phyloP scores from a whole-genome alignment of 2,888 invertebrate species.

The Amphipoea lucens region DNA sequence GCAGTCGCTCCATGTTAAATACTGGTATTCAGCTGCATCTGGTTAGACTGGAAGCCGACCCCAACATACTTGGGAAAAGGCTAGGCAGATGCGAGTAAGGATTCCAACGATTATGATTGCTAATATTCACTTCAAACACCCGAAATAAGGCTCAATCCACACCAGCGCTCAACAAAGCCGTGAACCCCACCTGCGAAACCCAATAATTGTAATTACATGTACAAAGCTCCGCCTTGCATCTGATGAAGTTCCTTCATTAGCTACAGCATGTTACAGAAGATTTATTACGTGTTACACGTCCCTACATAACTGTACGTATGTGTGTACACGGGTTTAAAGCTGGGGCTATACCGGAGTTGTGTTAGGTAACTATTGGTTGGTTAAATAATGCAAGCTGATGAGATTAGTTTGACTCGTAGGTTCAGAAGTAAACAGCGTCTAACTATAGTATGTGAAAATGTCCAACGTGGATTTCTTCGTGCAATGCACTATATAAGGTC shows the following conservation, averaged over 20 bases:
- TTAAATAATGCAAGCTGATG: not conserved
- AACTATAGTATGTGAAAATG: not conserved
- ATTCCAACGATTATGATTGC: not conserved
- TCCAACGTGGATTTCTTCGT: too few species aligned
- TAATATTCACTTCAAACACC: not conserved
- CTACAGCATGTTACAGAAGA: slow-evolving; percentile 51
- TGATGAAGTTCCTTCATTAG: slow-evolving; percentile 65
- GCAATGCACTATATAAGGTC: too few species aligned
- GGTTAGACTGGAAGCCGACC: too few species aligned
- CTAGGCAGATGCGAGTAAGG: too few species aligned
- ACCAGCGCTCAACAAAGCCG: slow-evolving; percentile 2
- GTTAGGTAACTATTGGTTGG: not conserved
- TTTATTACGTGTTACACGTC: slow-evolving; percentile 56
- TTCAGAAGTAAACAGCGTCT: not conserved
- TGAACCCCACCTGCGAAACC: slow-evolving; percentile 37
- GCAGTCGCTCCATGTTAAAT: too few species aligned
- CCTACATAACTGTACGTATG: not conserved
- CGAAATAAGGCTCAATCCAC: slow-evolving; percentile 8
- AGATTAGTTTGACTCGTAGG: not conserved
- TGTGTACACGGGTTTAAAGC: slow-evolving; percentile 25
- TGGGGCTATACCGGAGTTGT: slow-evolving; percentile 15
- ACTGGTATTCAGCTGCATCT: too few species aligned
- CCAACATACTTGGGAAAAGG: too few species aligned
- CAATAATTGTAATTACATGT: slow-evolving; percentile 61
- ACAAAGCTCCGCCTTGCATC: slow-evolving; percentile 58